phyloP scores from a whole-genome alignment of 1,140 invertebrate genomes.

The Bombyx mori region DNA sequence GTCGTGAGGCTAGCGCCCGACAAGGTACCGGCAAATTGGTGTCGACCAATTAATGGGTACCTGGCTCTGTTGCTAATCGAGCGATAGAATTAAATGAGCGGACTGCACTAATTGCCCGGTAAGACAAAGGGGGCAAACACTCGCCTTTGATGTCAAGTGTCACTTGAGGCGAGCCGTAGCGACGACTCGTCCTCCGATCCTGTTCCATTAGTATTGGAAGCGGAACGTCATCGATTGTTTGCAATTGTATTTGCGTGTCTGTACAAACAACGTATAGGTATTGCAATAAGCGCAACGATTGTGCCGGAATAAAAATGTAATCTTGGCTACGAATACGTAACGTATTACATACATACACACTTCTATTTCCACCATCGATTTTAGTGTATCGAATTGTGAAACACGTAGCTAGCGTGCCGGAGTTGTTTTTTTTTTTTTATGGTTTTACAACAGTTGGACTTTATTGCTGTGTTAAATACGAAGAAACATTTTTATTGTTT shows the following conservation, averaged over 20 bases:
- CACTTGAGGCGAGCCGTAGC: conserved; percentile 51
- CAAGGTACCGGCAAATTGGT: conserved; percentile 38
- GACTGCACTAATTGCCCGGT: conserved; percentile 63
- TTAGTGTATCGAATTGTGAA: too few relatives aligned
- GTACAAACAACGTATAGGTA: neutral
- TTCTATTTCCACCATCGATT: too few relatives aligned
- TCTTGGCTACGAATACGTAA: neutral
- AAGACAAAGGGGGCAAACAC: conserved; percentile 68
- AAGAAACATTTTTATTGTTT: too few relatives aligned
- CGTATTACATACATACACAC: too few relatives aligned
- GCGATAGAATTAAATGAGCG: conserved; percentile 67
- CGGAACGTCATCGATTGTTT: conserved; percentile 14
- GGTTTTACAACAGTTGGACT: too few relatives aligned
- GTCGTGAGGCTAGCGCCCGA: conserved; percentile 23
- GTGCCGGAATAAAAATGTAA: too few relatives aligned
- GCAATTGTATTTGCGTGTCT: conserved; percentile 6
- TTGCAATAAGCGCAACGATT: neutral
- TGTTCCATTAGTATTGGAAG: neutral
- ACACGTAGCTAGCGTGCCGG: too few relatives aligned
- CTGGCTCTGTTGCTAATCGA: conserved; percentile 60
- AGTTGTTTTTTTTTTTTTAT: too few relatives aligned
- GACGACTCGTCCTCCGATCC: conserved; percentile 13
- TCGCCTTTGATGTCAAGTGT: conserved; percentile 65
- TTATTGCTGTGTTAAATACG: too few relatives aligned
- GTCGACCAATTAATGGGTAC: conserved; percentile 57